These are phyloP conservation scores for Bubo bubo DNA, from an alignment of 2,113 vertebrate genomes.

Conservation along the genomic window DNA sequence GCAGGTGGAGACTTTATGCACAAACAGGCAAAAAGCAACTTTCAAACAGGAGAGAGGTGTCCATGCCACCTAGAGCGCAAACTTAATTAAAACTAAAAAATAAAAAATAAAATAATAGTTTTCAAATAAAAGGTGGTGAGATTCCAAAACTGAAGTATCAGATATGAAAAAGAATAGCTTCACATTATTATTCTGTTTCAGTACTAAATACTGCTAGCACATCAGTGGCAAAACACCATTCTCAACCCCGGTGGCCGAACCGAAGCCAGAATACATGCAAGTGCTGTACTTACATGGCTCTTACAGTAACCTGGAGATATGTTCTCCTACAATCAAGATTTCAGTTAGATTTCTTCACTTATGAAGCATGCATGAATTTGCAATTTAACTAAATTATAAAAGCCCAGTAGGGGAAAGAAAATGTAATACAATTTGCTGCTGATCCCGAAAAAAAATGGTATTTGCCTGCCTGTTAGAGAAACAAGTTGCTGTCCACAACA, in stretches of 20 bases:
- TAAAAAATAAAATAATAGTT: neutral
- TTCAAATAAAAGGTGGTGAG: neutral
- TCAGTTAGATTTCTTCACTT: neutral
- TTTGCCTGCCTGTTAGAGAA: neutral
- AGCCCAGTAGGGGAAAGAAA: neutral
- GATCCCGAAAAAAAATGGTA: neutral
- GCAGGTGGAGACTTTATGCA: neutral
- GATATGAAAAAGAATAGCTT: neutral
- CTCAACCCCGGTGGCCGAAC: accelerated
- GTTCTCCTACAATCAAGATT: neutral
- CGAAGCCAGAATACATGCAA: accelerated
- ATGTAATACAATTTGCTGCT: neutral
- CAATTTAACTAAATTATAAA: neutral
- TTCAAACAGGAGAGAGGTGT: neutral
- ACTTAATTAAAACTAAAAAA: neutral
- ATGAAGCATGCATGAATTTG: neutral
- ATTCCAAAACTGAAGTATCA: neutral
- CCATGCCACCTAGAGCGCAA: conserved; percentile 7
- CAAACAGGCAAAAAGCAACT: neutral
- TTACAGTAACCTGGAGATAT: neutral
- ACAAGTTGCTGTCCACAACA: neutral
- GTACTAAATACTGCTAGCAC: neutral
- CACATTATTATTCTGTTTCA: neutral
- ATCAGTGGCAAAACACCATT: neutral
- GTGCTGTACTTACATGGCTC: neutral